Evolutionary conservation across 1,140 invertebrate species (phyloP).

Genomic region (Cepaea nemoralis): DNA sequence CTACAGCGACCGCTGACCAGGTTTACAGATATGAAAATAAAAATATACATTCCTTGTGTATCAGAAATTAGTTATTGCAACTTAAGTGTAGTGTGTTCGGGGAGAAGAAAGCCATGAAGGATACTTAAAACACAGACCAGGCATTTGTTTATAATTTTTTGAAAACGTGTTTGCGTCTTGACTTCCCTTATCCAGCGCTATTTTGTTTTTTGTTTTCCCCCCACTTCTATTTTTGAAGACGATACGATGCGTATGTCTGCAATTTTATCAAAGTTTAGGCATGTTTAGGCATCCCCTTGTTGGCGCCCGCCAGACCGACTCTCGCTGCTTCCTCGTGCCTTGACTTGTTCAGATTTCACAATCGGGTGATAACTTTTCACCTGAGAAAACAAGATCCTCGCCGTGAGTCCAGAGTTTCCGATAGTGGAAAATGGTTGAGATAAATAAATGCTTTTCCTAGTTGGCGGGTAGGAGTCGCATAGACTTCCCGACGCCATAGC

Average conservation of each 20-base stretch:
- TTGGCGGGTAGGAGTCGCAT: neutral
- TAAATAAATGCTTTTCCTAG: neutral
- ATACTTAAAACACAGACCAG: too few species aligned
- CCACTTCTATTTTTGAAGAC: neutral
- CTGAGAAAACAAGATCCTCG: constrained; percentile 31
- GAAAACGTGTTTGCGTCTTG: neutral
- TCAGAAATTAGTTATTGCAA: too few species aligned
- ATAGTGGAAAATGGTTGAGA: neutral
- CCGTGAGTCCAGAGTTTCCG: neutral
- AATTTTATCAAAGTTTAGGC: constrained; percentile 13
- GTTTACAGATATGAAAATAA: too few species aligned
- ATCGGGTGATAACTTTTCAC: constrained; percentile 36
- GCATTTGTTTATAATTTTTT: too few species aligned
- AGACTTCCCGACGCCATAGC: neutral
- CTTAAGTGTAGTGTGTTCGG: too few species aligned
- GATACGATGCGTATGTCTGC: neutral
- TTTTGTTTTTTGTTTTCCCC: too few species aligned
- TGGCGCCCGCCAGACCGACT: constrained; percentile 31
- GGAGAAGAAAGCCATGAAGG: too few species aligned
- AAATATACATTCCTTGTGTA: too few species aligned
- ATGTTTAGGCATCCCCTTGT: constrained; percentile 7
- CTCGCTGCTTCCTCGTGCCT: constrained; percentile 10
- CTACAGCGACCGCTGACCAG: too few species aligned
- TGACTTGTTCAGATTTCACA: constrained; percentile 26
- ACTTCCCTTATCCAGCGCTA: too few species aligned